Base-by-base conservation (phyloP, 2,888 invertebrate genomes). In the Agrilus cyanescens region DNA sequence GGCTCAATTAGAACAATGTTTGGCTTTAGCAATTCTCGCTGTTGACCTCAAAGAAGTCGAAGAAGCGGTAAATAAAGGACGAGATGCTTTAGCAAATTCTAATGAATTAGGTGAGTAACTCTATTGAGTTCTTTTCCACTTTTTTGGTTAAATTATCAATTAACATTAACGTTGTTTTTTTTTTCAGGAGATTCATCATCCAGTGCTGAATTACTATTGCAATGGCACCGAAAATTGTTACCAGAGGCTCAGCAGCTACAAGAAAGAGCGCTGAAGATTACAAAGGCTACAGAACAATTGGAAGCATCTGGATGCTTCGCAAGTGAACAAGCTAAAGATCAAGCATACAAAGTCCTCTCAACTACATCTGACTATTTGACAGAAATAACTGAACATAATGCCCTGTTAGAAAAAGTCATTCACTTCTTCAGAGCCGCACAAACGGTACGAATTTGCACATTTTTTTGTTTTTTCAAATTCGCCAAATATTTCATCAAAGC, bases 221-320 rank as follows among this genome's bases (percentile, higher is more conserved):
- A 76, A 57, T 79, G 82, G 55, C 76, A 85, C 57, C 72, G 71
- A 44, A 80, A 80, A 57, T 70, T 82, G 54, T 75, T 84, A 53
- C 71, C 74, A 16, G 82, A 83, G 65, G 83, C 84, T 16, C 73
- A 79, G 68, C 75, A 80, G 46, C 68, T 85, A 45, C 81, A 86
- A 60, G 86, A 87, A 60, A 74, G 76, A 53, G 80, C 83, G 6
- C 65, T 87, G 39, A 82, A 80, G 62, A 79, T 86, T 53, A 80
- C 85, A 15, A 78, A 81, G 56, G 81, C 82, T 32, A 85, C 85
- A 12, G 86, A 87, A 62, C 80, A 81, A 57, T 70, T 87, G 44
- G 75, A 80, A 35, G 72, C 77, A 15, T 73, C 79, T 3, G 82
- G 81, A 25, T 79, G 80, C 56, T 79, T 82, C 54, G 81, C 79